Conservation (phyloP, 2,113 vertebrate genomes). For the Delphinapterus leucas region DNA sequence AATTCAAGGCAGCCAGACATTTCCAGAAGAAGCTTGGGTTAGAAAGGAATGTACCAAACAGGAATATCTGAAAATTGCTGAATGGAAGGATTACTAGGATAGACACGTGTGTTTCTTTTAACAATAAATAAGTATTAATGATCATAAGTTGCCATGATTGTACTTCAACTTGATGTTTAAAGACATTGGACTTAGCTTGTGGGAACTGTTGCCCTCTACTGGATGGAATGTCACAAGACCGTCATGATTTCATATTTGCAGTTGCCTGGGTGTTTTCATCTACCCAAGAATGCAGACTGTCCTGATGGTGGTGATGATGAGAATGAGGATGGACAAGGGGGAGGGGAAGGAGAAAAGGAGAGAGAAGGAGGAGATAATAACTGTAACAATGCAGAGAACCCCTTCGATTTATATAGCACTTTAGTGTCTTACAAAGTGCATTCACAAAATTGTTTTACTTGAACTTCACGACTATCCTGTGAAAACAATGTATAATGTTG, state of each 20-base stretch:
- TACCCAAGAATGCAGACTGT: neutral
- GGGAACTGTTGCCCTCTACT: conserved; percentile 61
- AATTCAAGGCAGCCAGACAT: neutral
- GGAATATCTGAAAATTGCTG: neutral
- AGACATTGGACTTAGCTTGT: neutral
- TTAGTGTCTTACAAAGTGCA: neutral
- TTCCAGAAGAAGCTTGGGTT: neutral
- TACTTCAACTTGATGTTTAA: neutral
- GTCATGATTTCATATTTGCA: neutral
- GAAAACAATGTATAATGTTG: neutral
- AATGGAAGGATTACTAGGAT: neutral
- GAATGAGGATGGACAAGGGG: neutral
- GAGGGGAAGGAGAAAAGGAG: neutral
- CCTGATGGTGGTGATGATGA: neutral
- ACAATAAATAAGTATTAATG: neutral
- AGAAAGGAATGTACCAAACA: neutral
- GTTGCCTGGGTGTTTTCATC: neutral
- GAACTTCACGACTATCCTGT: neutral
- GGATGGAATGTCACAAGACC: conserved; percentile 45
- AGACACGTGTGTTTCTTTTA: neutral
- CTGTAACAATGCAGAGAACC: accelerated
- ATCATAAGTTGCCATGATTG: neutral
- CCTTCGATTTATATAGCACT: neutral
- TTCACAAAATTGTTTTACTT: neutral
- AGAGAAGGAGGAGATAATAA: neutral